Evolutionary conservation across 2,113 vertebrate species (phyloP).

Genomic region (Ascaphus truei): DNA sequence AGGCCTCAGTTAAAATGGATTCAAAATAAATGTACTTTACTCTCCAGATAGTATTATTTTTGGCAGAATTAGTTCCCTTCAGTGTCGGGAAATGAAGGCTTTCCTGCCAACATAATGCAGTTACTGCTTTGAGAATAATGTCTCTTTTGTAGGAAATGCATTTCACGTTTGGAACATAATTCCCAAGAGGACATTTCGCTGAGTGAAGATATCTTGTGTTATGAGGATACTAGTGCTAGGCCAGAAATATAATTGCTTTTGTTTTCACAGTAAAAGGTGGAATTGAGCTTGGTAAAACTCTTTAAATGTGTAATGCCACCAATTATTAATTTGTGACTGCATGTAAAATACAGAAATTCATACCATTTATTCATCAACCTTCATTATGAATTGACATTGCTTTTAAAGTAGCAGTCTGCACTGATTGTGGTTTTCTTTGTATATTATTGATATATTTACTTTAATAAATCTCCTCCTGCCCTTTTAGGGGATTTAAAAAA

Average conservation of each 20-base stretch:
- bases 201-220: neutral
- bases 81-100: constrained; percentile 27
- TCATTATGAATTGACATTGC: too few relatives aligned
- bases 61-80: constrained; percentile 10
- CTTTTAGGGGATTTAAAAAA: too few relatives aligned
- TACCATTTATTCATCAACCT: too few relatives aligned
- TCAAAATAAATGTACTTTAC: neutral
- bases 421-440: too few relatives aligned
- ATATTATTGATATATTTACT: too few relatives aligned
- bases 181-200: constrained; percentile 14
- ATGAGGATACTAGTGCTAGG: neutral
- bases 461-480: too few relatives aligned
- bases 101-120: constrained; percentile 24
- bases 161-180: constrained; percentile 15
- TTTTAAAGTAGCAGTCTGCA: too few relatives aligned
- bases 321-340: too few relatives aligned
- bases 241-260: constrained; percentile 5
- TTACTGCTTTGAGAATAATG: constrained; percentile 13
- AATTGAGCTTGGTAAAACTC: neutral
- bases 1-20: neutral
- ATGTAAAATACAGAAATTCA: too few relatives aligned
- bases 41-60: constrained; percentile 27
- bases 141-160: constrained; percentile 18
- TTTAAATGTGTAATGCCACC: neutral
- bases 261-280: neutral